phyloP scores from a whole-genome alignment of 2,888 invertebrate genomes.

The Lepidochrysops patricia region DNA sequence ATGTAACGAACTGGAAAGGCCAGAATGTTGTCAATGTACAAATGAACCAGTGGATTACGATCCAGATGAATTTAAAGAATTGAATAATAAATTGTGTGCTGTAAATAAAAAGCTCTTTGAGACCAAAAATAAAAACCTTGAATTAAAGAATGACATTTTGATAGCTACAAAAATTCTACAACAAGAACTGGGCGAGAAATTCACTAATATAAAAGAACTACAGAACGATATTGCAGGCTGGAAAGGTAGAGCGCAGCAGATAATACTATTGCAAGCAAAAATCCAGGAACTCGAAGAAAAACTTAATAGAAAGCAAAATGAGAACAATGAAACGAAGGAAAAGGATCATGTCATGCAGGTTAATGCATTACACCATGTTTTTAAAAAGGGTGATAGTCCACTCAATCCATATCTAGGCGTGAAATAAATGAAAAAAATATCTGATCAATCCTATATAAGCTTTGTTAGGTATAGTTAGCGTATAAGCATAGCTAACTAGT shows the following conservation, averaged over 20 bases:
- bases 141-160: constrained; percentile 81
- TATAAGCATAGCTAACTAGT: too few relatives aligned
- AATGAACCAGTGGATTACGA: constrained; percentile 56
- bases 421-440: too few relatives aligned
- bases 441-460: too few relatives aligned
- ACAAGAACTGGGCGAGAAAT: constrained; percentile 83
- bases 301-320: constrained; percentile 57
- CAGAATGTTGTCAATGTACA: constrained; percentile 53
- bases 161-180: constrained; percentile 82
- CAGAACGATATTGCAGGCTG: constrained; percentile 76
- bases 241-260: constrained; percentile 87
- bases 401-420: too few relatives aligned
- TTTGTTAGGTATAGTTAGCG: too few relatives aligned
- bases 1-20: constrained; percentile 48
- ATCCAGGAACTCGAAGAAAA: constrained; percentile 79
- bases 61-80: constrained; percentile 70
- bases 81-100: constrained; percentile 75
- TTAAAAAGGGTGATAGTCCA: too few relatives aligned
- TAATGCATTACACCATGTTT: too few relatives aligned
- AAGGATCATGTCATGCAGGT: constrained; percentile 54
- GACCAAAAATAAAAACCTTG: constrained; percentile 78
- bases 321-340: constrained; percentile 38
- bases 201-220: constrained; percentile 77
- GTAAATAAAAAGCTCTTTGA: constrained; percentile 80
- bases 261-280: constrained; percentile 79